Evolutionary conservation across 2,113 vertebrate genomes (phyloP).

Genomic region (Lasiurus borealis): DNA sequence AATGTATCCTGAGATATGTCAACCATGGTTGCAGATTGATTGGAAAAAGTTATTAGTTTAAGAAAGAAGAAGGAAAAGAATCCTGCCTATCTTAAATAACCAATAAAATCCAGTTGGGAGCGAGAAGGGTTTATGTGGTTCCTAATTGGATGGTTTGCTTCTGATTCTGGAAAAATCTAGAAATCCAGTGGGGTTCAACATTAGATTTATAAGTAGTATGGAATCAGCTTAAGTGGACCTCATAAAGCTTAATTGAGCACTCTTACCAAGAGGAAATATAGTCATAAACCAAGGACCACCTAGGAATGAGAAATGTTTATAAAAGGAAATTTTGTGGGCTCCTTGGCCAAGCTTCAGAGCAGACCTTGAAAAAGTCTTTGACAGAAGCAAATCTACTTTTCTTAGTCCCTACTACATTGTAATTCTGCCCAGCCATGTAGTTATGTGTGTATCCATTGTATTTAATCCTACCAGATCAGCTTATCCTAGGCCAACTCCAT

Average conservation of each 20-base stretch:
- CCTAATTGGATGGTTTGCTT: not conserved
- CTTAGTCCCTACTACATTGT: not conserved
- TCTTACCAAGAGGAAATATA: not conserved
- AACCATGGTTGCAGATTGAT: not conserved
- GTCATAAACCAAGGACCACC: not conserved
- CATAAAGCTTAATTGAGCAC: not conserved
- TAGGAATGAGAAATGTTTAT: constrained; percentile 27
- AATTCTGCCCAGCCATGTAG: not conserved
- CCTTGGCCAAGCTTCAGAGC: not conserved
- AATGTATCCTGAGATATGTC: not conserved
- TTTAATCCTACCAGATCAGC: not conserved
- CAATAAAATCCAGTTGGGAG: constrained; percentile 15
- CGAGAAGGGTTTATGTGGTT: not conserved
- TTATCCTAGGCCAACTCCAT: not conserved
- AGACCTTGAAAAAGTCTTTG: not conserved
- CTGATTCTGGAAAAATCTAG: not conserved
- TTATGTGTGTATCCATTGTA: not conserved
- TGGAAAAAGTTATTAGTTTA: constrained; percentile 10
- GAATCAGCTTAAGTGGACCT: not conserved
- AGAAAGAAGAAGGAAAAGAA: not conserved
- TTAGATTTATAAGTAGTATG: not conserved
- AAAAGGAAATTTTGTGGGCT: not conserved
- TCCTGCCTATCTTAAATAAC: not conserved
- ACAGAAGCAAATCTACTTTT: not conserved
- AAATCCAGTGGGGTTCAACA: not conserved